Percentiles rank a stretch among this genome's conserved stretches.
Conservation (phyloP, 1,140 invertebrate species). For the Periplaneta americana region DNA sequence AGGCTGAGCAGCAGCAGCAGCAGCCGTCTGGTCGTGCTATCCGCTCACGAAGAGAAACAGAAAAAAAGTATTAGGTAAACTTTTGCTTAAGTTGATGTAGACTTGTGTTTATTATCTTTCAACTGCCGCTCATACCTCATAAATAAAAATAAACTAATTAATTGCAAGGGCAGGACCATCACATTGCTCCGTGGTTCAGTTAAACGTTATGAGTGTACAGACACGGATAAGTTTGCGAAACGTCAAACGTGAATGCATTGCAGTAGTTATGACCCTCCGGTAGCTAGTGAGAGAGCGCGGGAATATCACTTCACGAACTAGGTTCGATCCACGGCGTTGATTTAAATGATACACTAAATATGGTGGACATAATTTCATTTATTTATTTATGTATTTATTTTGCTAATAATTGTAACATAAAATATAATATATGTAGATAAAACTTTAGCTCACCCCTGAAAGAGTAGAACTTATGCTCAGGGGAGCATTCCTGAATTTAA, state of each 20-base stretch:
- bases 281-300: too few species aligned
- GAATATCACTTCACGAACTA: too few species aligned
- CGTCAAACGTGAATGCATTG: not conserved
- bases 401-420: too few species aligned
- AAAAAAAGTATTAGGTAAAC: not conserved
- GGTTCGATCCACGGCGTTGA: too few species aligned
- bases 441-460: too few species aligned
- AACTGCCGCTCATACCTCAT: not conserved
- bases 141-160: not conserved
- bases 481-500: too few species aligned
- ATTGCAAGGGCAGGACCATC: not conserved
- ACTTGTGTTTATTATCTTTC: not conserved
- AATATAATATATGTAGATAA: too few species aligned
- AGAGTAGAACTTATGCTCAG: too few species aligned
- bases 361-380: too few species aligned
- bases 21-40: not conserved
- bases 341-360: too few species aligned
- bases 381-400: too few species aligned
- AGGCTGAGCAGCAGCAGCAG: not conserved
- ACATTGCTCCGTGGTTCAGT: not conserved
- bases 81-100: not conserved
- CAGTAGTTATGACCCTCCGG: too few species aligned
- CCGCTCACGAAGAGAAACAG: not conserved
- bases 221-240: not conserved
- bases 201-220: not conserved